Percentiles rank a stretch among this genome's conserved stretches.
Conservation (phyloP, 92 coral and sea anemone species). For the Epizoanthus fatuus region DNA sequence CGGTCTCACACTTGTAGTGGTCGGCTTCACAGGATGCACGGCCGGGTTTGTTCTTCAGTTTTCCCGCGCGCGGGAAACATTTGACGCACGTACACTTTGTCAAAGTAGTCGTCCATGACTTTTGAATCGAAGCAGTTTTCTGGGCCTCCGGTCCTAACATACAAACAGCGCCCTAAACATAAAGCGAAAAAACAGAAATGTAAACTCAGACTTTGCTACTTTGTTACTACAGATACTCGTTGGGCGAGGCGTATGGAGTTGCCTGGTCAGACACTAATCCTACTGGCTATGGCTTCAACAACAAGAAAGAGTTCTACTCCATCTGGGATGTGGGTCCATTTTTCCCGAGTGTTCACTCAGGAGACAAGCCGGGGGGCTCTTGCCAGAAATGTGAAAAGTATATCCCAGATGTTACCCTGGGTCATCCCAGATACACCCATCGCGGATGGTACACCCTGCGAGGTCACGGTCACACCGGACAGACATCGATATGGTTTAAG, state of each 20-base stretch:
- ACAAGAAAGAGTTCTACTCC: slow-evolving; percentile 58
- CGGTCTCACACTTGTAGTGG: too few species aligned
- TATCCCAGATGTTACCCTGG: slow-evolving; percentile 82
- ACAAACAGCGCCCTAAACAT: neutral
- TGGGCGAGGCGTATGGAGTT: slow-evolving; percentile 87
- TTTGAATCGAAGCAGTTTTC: too few species aligned
- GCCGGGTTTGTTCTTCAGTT: too few species aligned
- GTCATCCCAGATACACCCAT: slow-evolving; percentile 77
- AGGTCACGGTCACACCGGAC: slow-evolving; percentile 73
- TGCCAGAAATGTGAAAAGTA: slow-evolving; percentile 64
- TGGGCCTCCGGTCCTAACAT: too few species aligned
- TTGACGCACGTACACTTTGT: too few species aligned
- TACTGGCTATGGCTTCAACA: slow-evolving; percentile 91
- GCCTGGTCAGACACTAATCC: slow-evolving; percentile 87
- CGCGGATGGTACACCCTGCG: slow-evolving; percentile 86
- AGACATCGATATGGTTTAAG: slow-evolving; percentile 98
- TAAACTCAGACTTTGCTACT: too few species aligned
- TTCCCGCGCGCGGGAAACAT: too few species aligned
- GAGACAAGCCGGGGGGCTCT: slow-evolving; percentile 67
- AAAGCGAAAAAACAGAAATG: neutral
- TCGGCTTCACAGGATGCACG: too few species aligned
- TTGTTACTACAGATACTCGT: slow-evolving; percentile 38
- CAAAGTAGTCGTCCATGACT: too few species aligned
- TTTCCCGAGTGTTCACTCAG: slow-evolving; percentile 96
- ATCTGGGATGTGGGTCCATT: slow-evolving; percentile 81